Percentiles rank a stretch among this genome's conserved stretches.
These are phyloP conservation scores for Onychomys torridus DNA, from an alignment of 2,797 vertebrate genomes.

Conservation along the genomic window DNA sequence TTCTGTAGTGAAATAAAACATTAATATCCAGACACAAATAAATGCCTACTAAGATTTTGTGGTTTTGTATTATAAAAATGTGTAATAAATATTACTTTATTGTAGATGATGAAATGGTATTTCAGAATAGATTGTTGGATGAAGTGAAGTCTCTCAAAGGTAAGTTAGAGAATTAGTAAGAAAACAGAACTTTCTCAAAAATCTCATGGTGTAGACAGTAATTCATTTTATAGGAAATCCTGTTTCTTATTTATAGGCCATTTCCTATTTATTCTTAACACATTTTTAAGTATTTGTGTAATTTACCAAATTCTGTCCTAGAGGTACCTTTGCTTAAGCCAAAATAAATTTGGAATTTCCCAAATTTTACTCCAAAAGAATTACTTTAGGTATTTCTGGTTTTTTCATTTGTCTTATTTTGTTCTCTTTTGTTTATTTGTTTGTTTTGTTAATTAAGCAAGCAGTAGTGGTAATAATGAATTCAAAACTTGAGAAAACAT, in stretches of 20 bases:
- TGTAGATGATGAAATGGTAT: conserved; percentile 59
- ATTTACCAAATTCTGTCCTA: not conserved
- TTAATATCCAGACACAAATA: not conserved
- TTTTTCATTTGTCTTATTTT: not conserved
- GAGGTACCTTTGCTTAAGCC: not conserved
- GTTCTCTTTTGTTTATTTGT: not conserved
- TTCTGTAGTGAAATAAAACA: not conserved
- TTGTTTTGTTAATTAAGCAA: not conserved
- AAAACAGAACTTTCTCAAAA: not conserved
- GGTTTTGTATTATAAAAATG: not conserved
- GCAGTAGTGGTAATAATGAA: not conserved
- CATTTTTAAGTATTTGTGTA: not conserved
- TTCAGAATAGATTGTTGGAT: conserved; percentile 52
- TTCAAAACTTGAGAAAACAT: not conserved
- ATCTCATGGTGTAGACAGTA: not conserved
- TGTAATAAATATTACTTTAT: not conserved
- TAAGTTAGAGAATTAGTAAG: not conserved
- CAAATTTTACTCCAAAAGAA: conserved; percentile 29
- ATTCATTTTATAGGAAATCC: not conserved
- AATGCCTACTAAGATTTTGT: not conserved
- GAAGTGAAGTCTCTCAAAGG: conserved; percentile 38
- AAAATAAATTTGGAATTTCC: not conserved
- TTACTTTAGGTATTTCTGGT: not conserved
- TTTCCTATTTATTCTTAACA: not conserved
- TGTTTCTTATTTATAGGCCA: not conserved